Base-by-base conservation (phyloP, 2,113 vertebrate genomes). In the Poeciliopsis turrubarensis region DNA sequence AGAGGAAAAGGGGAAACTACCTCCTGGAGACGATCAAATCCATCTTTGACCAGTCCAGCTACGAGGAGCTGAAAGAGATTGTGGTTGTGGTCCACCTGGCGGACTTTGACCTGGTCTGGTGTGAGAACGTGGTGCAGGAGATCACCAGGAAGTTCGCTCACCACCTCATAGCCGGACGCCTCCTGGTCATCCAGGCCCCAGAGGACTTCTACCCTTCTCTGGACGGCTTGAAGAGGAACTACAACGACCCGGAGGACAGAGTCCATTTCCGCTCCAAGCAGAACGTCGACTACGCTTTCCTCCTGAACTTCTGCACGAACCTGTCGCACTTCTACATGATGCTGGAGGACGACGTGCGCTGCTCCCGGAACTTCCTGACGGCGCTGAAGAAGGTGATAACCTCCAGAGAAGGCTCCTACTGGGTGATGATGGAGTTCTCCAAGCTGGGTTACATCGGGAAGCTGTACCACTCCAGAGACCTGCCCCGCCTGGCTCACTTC, bases 401-500 rank as follows among this genome's bases (percentile, higher is more conserved):
- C 26, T 99, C 98, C 54, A 91, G 96, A 72, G 96, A 98, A 89
- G 96, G 97, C 51, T 97, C 97, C 39, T 98, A 98, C 82, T 99
- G 98, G 98, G 98, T 99, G 77, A 99, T 96, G 22, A 89, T 99
- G 87, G 98, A 99, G 86, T 99, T 99, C 90, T 99, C 98, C 77
- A 99, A 99, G 86, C 94, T 99, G 82, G 98, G 98, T 1, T 99
- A 99, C 91, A 99, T 99, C 67, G 98, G 98, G 83, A 99, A 99
- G 82, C 95, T 99, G 60, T 99, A 99, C 91, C 94, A 95, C 87
- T 94, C 95, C 54, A 89, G 80, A 76, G 95, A 95, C 86, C 95
- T 99, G 63, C 96, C 97, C 5, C 95, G 98, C 1, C 75, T 99
- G 86, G 98, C 97, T 17, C 97, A 97, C 79, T 99, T 99, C 95